Base-by-base conservation (phyloP, 2,888 invertebrate genomes). In the Steinernema scapterisci region DNA sequence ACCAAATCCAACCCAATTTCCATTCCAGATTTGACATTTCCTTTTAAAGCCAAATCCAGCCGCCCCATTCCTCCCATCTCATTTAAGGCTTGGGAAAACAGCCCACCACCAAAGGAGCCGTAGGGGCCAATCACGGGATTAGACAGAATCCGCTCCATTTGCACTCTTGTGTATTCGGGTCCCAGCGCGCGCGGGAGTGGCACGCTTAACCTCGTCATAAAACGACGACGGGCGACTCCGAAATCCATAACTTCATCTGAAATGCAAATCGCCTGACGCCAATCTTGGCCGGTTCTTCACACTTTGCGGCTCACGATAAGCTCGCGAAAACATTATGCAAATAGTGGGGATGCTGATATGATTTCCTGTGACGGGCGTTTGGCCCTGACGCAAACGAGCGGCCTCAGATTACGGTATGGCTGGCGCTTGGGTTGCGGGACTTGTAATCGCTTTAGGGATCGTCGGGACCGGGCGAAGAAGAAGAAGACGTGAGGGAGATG, bases 271-370 rank as follows among this genome's bases (percentile, higher is more conserved):
- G 25, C 63, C 45, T 11, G 16, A 44, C 45, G 45, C 54, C 54
- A 54, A 54, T 54, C 54, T 21, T 13, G 23, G 54, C 6, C 54
- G 54, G n/a, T n/a, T n/a, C n/a, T n/a, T n/a, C n/a, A n/a, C n/a
- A n/a, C 25, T 25, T 54, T 54, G 54, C 54, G 54, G 11, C n/a
- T n/a, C n/a, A n/a, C n/a, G n/a, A n/a, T n/a, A n/a, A n/a, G n/a
- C n/a, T n/a, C n/a, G 23, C 63, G 63, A 63, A 63, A 63, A 63
- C 63, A 63, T 63, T 63, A 63, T 63, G 63, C 63, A 63, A 63
- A 63, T 63, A 31, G 63, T n/a, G n/a, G n/a, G n/a, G n/a, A n/a
- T 7, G 63, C 63, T 63, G 63, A 63, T 63, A 27, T 63, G 25
- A 63, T 63, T 63, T 63, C 63, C 48, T 3, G 38, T 38, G 38